phyloP scores from a whole-genome alignment of 1,140 invertebrate genomes.

The Sycophaga agraensis region DNA sequence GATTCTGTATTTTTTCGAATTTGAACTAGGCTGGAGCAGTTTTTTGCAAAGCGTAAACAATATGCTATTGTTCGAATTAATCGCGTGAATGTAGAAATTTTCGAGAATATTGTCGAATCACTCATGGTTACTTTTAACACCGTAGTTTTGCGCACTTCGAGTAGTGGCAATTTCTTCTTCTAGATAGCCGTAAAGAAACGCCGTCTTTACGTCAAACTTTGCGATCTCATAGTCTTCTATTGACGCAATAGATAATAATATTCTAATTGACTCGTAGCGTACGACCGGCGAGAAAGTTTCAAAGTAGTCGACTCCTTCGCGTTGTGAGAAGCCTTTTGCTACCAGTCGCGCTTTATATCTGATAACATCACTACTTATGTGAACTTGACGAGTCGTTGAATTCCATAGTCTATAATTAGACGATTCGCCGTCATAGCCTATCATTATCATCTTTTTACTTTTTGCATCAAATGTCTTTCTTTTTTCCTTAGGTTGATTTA shows the following conservation, averaged over 20 bases:
- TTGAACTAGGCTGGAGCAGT: too few species aligned
- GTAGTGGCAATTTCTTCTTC: constrained; percentile 36
- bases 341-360: too few species aligned
- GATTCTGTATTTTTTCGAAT: neutral
- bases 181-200: constrained; percentile 30
- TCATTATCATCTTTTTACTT: constrained; percentile 36
- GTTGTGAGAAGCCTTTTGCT: too few species aligned
- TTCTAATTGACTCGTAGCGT: too few species aligned
- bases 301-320: too few species aligned
- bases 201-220: neutral
- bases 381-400: neutral
- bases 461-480: constrained; percentile 39
- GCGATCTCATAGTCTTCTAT: neutral
- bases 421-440: neutral
- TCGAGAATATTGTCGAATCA: neutral
- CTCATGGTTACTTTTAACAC: neutral
- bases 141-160: neutral
- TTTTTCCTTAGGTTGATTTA: constrained; percentile 37
- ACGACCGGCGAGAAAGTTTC: too few species aligned
- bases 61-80: neutral
- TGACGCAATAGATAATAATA: too few species aligned
- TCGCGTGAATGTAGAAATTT: neutral
- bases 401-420: neutral
- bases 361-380: neutral
- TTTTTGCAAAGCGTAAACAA: neutral